Evolutionary conservation across 2,797 vertebrate species (phyloP).

Genomic region (Taenioides sp.): DNA sequence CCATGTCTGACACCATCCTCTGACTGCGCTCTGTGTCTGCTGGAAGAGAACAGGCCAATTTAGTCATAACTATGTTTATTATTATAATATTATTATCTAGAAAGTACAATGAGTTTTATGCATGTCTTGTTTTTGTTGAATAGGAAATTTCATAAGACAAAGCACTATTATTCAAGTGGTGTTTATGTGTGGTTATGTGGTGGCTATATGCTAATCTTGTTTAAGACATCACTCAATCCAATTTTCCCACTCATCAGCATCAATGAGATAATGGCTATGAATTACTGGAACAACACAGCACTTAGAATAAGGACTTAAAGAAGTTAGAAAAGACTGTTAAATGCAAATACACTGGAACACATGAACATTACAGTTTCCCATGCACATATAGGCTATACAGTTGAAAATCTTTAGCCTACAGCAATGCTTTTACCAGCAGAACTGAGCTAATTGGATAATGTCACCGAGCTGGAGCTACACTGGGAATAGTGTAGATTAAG

Average conservation of each 20-base stretch:
- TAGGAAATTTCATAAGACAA: background rate
- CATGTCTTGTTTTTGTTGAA: no score
- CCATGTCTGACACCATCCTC: constrained; percentile 75
- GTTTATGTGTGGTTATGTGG: background rate
- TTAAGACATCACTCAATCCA: constrained; percentile 28
- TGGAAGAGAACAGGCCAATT: constrained; percentile 46
- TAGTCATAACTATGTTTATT: background rate
- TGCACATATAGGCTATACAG: background rate
- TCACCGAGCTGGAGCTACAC: constrained; percentile 52
- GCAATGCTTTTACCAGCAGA: constrained; percentile 35
- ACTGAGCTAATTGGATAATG: constrained; percentile 65
- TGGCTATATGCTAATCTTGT: constrained; percentile 39
- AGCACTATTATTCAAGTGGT: background rate
- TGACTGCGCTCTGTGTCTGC: constrained; percentile 80
- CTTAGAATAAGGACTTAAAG: background rate
- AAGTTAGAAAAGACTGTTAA: no score
- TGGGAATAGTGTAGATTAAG: constrained; percentile 63
- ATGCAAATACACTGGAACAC: no score
- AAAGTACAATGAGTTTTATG: no score
- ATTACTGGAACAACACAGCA: background rate
- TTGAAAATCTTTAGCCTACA: constrained; percentile 15
- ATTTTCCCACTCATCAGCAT: constrained; percentile 41
- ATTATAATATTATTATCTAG: no score
- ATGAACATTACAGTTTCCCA: background rate
- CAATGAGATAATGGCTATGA: constrained; percentile 34